Percentiles rank a stretch among this genome's conserved stretches.
These are phyloP conservation scores for Drosophila seguyi DNA, from an alignment of 1,140 invertebrate genomes.

Conservation along the genomic window DNA sequence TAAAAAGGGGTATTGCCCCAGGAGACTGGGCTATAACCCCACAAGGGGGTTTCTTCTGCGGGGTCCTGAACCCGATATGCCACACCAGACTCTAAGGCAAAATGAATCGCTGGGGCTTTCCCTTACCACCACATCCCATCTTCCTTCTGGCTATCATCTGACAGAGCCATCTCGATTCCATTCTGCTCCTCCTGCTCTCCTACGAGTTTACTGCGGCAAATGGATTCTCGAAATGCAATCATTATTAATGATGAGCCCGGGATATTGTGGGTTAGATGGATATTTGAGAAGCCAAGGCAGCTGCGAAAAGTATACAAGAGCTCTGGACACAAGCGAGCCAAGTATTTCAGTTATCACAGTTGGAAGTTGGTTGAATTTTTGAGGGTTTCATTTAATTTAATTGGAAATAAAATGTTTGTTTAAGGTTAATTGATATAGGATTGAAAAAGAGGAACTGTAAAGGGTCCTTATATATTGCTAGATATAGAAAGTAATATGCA, in stretches of 20 bases:
- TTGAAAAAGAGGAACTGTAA: neutral
- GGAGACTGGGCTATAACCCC: constrained; percentile 1
- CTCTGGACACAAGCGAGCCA: neutral
- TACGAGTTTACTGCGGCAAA: constrained; percentile 21
- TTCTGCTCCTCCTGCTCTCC: neutral
- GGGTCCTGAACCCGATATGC: constrained; percentile 23
- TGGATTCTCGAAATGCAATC: constrained; percentile 41
- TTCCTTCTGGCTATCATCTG: constrained; percentile 1
- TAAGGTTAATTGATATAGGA: neutral
- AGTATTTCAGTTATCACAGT: neutral
- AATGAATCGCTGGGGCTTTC: constrained; percentile 15
- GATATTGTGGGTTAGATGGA: constrained; percentile 21
- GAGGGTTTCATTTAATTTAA: neutral
- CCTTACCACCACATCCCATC: neutral
- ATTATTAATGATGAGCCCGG: constrained; percentile 35
- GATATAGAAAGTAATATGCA: neutral
- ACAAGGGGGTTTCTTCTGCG: neutral
- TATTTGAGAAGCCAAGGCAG: constrained; percentile 2
- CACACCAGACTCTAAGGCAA: constrained; percentile 4
- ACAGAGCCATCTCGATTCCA: constrained; percentile 11
- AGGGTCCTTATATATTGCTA: neutral
- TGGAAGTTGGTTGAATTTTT: neutral
- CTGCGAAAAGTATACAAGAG: constrained; percentile 6
- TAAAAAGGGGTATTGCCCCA: constrained; percentile 11
- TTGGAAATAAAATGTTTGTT: neutral